These are phyloP conservation scores for Porites rus DNA, from an alignment of 92 coral and sea anemone species.

Conservation along the genomic window DNA sequence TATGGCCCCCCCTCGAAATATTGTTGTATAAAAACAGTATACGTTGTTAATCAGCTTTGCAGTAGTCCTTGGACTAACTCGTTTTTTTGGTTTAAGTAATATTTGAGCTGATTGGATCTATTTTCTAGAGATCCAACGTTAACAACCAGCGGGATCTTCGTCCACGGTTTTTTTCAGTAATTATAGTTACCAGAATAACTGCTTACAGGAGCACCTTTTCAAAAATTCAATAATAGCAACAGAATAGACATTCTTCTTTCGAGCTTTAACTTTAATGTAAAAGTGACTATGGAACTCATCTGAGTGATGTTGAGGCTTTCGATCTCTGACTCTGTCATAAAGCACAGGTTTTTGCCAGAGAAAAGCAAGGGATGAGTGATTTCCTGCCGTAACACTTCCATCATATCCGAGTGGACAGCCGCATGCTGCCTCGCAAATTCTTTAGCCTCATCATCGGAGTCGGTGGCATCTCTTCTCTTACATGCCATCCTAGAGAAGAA, in stretches of 20 bases:
- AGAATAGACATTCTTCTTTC: constrained; percentile 32
- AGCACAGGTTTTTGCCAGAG: too few relatives aligned
- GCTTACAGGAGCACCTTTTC: constrained; percentile 32
- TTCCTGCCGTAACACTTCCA: constrained; percentile 27
- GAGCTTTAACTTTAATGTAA: constrained; percentile 25
- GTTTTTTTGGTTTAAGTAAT: too few relatives aligned
- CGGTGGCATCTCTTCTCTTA: too few relatives aligned
- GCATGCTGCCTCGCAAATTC: constrained; percentile 9
- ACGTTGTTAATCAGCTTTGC: too few relatives aligned
- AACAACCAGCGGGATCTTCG: too few relatives aligned
- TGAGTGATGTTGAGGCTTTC: constrained; percentile 27
- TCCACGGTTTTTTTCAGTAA: too few relatives aligned
- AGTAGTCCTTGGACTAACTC: too few relatives aligned
- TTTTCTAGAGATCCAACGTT: too few relatives aligned
- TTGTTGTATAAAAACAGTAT: too few relatives aligned
- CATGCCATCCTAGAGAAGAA: not conserved
- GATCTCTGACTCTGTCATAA: constrained; percentile 1
- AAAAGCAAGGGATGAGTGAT: constrained; percentile 10
- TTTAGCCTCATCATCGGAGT: too few relatives aligned
- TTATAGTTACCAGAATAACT: not conserved
- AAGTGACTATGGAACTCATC: constrained; percentile 31
- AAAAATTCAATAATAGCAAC: constrained; percentile 18
- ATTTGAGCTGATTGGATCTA: too few relatives aligned
- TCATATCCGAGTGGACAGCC: constrained; percentile 22
- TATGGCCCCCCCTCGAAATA: too few relatives aligned